phyloP scores from a whole-genome alignment of 2,888 invertebrate species.

The Campoletis raptor region DNA sequence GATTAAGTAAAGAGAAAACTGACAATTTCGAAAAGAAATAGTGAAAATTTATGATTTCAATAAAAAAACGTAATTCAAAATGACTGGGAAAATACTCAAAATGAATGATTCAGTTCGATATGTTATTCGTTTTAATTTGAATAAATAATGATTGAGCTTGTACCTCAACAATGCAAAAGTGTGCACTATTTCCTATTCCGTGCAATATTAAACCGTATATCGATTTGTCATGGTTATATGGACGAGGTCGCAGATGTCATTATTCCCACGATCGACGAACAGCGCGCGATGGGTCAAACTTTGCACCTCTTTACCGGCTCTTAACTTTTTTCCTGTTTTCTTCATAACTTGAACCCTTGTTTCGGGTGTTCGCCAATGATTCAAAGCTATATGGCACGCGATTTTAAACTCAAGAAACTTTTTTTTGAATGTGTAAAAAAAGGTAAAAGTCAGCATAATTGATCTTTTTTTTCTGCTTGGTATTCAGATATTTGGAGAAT shows the following conservation, averaged over 20 bases:
- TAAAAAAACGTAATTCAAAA: not conserved
- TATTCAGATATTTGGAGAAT: not conserved
- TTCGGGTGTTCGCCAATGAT: not conserved
- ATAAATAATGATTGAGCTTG: conserved; percentile 44
- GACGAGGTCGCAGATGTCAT: conserved; percentile 80
- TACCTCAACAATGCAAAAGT: conserved; percentile 15
- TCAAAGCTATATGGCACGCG: not conserved
- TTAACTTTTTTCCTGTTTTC: conserved; percentile 34
- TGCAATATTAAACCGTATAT: conserved; percentile 70
- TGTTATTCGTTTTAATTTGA: conserved; percentile 11
- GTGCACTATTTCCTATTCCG: conserved; percentile 32
- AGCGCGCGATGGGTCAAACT: conserved; percentile 48
- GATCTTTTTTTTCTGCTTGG: not conserved
- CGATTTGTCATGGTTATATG: conserved; percentile 74
- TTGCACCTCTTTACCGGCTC: conserved; percentile 21
- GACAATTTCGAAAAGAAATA: not conserved
- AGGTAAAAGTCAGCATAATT: not conserved
- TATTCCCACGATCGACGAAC: conserved; percentile 77
- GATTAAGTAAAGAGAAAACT: not conserved
- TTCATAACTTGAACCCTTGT: conserved; percentile 13
- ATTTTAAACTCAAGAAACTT: conserved; percentile 35
- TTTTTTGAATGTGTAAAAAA: not conserved
- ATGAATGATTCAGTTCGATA: conserved; percentile 42
- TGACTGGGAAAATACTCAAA: not conserved
- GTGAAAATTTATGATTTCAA: not conserved